These are phyloP conservation scores for Ophioderma brevispina DNA, from an alignment of 35 echinoderm and acorn worm genomes.

Conservation along the genomic window DNA sequence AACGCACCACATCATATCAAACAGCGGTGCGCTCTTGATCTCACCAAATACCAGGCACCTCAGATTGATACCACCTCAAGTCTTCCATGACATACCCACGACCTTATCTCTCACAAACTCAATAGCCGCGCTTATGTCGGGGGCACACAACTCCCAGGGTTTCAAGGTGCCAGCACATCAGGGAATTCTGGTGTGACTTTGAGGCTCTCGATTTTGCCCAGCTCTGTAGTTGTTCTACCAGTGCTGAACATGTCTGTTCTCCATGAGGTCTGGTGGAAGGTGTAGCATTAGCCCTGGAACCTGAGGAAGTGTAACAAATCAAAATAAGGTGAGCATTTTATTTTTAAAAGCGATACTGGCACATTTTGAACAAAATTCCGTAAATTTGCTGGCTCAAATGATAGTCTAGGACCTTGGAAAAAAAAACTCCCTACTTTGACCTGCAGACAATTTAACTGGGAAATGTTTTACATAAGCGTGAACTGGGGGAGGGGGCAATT, in stretches of 20 bases:
- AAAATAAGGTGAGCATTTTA: too few species aligned
- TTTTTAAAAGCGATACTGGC: too few species aligned
- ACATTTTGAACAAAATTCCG: too few species aligned
- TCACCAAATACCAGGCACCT: slow-evolving; percentile 70
- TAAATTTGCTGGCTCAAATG: too few species aligned
- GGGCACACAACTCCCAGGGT: slow-evolving; percentile 92
- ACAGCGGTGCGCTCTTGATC: slow-evolving; percentile 84
- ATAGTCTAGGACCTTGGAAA: too few species aligned
- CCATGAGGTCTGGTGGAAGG: slow-evolving; percentile 68
- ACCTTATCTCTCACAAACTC: slow-evolving; percentile 98
- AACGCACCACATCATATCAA: background rate
- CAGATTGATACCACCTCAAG: slow-evolving; percentile 82
- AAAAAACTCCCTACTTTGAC: too few species aligned
- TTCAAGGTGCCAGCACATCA: slow-evolving; percentile 75
- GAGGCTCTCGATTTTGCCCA: slow-evolving; percentile 91
- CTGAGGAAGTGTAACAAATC: too few species aligned
- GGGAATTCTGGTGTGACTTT: slow-evolving; percentile 96
- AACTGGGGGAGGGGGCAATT: too few species aligned
- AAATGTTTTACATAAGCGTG: too few species aligned
- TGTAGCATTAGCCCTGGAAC: slow-evolving; percentile 79
- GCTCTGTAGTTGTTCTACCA: slow-evolving; percentile 89
- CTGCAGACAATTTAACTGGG: too few species aligned
- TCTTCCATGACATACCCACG: slow-evolving; percentile 83
- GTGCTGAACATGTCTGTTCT: slow-evolving; percentile 62
- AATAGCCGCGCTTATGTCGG: slow-evolving; percentile 90